These are phyloP conservation scores for Colaptes auratus DNA, from an alignment of 2,113 vertebrate species.

Conservation along the genomic window DNA sequence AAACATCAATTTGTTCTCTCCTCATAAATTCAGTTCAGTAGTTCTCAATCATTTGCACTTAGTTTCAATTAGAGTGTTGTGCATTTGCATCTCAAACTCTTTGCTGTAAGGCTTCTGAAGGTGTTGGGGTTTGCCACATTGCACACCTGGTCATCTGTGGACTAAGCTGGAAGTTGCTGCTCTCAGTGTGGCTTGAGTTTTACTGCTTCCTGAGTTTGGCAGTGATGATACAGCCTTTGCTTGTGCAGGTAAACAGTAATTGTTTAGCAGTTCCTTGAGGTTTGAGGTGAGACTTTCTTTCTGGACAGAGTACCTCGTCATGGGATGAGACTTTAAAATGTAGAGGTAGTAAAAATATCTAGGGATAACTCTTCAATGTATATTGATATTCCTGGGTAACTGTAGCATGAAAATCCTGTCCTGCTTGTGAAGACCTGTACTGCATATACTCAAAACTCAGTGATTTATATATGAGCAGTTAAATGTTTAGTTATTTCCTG, in stretches of 20 bases:
- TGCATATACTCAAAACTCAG: neutral
- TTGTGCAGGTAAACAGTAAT: neutral
- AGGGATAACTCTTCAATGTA: rapidly evolving
- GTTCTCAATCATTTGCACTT: neutral
- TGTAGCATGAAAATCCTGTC: neutral
- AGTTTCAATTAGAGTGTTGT: neutral
- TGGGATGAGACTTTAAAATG: neutral
- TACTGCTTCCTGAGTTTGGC: neutral
- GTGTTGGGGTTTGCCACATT: rapidly evolving
- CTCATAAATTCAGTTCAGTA: neutral
- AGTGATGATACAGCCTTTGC: neutral
- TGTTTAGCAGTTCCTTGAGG: neutral
- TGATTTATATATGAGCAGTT: neutral
- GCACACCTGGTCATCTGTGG: neutral
- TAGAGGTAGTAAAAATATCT: neutral
- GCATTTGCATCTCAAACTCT: neutral
- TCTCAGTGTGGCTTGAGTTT: neutral
- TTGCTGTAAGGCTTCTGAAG: neutral
- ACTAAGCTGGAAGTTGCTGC: neutral
- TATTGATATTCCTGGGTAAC: neutral
- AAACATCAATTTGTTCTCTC: neutral
- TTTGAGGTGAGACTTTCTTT: neutral
- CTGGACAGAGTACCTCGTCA: neutral
- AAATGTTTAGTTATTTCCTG: neutral
- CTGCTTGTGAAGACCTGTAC: neutral